Base-by-base conservation (phyloP, 2,797 vertebrate species). In the Brachyalestes nurse region DNA sequence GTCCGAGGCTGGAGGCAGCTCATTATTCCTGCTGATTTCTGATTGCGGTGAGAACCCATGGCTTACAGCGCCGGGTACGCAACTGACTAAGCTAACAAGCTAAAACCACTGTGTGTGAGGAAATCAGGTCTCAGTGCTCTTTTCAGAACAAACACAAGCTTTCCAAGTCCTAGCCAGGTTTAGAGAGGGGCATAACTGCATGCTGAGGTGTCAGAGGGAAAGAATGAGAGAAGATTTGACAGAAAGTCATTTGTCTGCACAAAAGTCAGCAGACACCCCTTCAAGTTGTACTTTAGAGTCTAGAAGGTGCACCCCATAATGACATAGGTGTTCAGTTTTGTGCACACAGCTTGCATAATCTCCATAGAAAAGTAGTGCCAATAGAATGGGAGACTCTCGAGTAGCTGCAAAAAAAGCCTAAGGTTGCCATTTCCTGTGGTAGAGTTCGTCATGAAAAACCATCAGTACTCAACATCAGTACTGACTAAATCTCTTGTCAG, bases 31-130 rank as follows among this genome's bases (percentile, higher is more conserved):
- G 84, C 83, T 85, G 34, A 83, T 83, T 57, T 34, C 72, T 90
- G 89, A 92, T 90, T 92, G 90, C 88, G 90, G 91, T 91, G 87
- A 87, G 85, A 87, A 83, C 85, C 88, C 84, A 55, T 47, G 82
- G 86, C 90, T 87, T 88, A 67, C 84, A 82, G 86, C 83, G 88
- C 88, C 85, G 85, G 85, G 45, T 23, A 66, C 82, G 86, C 88
- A 86, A 78, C 79, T 84, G 83, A 65, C 87, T 83, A 78, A 72
- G 70, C 85, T 86, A 81, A 83, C 86, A 72, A 72, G 84, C 79
- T 85, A 73, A 77, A 75, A 79, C 23, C 71, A n/a, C 75, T n/a
- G 49, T 69, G 38, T 71, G 40, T 62, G 69, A 72, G 47, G 49
- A 74, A 47, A 74, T 58, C 65, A 53, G 55, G 70, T 74, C 61